Evolutionary conservation across 2,797 vertebrate species (phyloP).

Genomic region (Peromyscus aztecus): DNA sequence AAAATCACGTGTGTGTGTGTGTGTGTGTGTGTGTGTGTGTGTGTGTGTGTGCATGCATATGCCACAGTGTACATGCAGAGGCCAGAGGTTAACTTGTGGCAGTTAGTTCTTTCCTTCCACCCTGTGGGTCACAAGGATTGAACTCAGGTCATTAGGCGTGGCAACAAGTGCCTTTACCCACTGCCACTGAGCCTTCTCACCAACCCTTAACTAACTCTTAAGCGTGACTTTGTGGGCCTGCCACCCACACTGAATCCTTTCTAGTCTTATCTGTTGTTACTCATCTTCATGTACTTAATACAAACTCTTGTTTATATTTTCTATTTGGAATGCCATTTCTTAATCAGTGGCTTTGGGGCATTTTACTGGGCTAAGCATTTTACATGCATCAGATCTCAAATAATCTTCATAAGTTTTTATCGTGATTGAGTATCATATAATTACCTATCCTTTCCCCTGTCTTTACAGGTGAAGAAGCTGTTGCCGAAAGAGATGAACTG

Average conservation of each 20-base stretch:
- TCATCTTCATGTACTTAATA: not conserved
- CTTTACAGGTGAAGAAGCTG: conserved; percentile 7
- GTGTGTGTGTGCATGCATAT: not conserved
- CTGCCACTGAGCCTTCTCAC: not conserved
- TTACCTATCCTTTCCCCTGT: not conserved
- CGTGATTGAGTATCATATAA: not conserved
- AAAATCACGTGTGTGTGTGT: not conserved
- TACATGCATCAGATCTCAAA: not conserved
- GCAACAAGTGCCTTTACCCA: not conserved
- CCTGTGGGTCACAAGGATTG: not conserved
- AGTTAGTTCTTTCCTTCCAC: not conserved
- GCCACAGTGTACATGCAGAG: not conserved
- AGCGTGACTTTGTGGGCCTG: not conserved
- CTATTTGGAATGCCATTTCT: conserved; percentile 21
- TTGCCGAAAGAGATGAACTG: not conserved
- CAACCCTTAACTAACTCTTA: not conserved
- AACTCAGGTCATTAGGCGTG: not conserved
- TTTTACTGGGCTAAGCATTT: conserved; percentile 38
- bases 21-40: not conserved
- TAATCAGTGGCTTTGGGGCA: not conserved
- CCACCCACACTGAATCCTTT: not conserved
- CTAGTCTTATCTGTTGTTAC: not conserved
- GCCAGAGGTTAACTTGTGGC: not conserved
- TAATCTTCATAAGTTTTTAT: not conserved
- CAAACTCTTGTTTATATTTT: not conserved